A percentile compares a stretch with the other conserved stretches of the same genome.
Conservation (phyloP, 2,797 vertebrate species). For the Kryptopterus vitreolus region DNA sequence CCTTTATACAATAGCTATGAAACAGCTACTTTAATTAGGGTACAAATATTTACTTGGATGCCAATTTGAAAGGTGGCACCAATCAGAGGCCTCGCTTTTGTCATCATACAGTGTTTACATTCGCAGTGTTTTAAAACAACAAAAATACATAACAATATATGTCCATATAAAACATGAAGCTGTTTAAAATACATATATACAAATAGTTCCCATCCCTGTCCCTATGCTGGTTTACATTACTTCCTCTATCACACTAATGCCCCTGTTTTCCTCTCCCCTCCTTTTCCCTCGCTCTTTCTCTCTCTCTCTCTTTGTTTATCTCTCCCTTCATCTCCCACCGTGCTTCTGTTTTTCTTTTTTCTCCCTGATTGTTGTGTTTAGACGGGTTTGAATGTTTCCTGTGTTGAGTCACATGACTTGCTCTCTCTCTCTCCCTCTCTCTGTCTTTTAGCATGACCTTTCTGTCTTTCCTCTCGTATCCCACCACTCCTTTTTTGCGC, state of each 20-base stretch:
- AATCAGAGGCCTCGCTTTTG: too few relatives aligned
- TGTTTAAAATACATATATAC: too few relatives aligned
- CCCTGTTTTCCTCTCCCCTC: not conserved
- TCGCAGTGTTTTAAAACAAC: too few relatives aligned
- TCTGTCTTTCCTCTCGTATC: conserved; percentile 19
- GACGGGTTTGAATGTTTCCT: conserved; percentile 64
- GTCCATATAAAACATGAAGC: too few relatives aligned
- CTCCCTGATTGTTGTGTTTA: conserved; percentile 59
- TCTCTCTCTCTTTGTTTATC: conserved; percentile 43
- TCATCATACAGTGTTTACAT: too few relatives aligned
- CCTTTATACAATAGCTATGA: too few relatives aligned
- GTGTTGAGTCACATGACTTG: conserved; percentile 17
- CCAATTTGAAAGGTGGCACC: too few relatives aligned
- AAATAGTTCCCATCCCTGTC: too few relatives aligned
- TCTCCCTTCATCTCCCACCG: conserved; percentile 7
- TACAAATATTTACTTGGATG: too few relatives aligned
- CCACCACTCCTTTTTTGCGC: conserved; percentile 40
- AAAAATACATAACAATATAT: too few relatives aligned
- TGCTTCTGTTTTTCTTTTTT: conserved; percentile 28
- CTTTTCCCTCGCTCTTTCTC: not conserved
- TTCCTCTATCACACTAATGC: not conserved
- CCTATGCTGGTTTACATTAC: not conserved
- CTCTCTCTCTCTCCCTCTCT: not conserved
- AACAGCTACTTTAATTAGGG: too few relatives aligned
- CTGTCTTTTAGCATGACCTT: conserved; percentile 29